A percentile compares a stretch with the other conserved stretches of the same genome.
phyloP scores from a whole-genome alignment of 2,113 vertebrate genomes.

The Tragulus kanchil region DNA sequence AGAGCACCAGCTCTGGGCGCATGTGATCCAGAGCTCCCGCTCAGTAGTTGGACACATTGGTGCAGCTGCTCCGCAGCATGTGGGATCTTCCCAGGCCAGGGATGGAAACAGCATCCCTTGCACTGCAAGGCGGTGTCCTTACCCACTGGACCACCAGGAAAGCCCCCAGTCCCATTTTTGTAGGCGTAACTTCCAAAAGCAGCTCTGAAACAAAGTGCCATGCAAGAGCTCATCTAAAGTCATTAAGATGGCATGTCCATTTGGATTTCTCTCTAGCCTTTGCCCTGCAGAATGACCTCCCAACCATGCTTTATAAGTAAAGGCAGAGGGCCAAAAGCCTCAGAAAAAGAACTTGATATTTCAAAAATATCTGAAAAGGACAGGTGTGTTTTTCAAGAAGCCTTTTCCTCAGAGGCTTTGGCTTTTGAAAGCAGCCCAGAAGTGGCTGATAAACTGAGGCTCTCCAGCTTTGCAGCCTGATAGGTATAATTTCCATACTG shows the following conservation, averaged over 20 bases:
- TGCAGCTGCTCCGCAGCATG: too few species aligned
- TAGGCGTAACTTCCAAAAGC: slow-evolving; percentile 73
- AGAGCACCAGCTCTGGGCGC: too few species aligned
- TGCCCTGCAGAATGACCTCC: slow-evolving; percentile 7
- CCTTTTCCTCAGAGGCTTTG: background rate
- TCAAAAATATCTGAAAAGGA: slow-evolving; percentile 69
- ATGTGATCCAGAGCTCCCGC: too few species aligned
- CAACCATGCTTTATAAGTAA: background rate
- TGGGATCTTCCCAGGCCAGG: too few species aligned
- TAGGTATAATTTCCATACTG: slow-evolving; percentile 41
- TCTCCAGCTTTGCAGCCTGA: accelerated
- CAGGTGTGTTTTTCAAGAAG: slow-evolving; percentile 73
- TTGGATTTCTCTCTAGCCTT: slow-evolving; percentile 63
- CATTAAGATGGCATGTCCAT: slow-evolving; percentile 40
- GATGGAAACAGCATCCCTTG: too few species aligned
- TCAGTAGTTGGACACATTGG: too few species aligned
- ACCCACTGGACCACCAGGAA: too few species aligned
- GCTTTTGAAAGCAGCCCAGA: background rate
- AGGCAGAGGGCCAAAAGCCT: slow-evolving; percentile 39
- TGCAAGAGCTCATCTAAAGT: slow-evolving; percentile 42
- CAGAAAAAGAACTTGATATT: slow-evolving; percentile 20
- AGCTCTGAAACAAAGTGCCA: background rate
- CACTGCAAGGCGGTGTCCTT: too few species aligned
- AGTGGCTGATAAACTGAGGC: accelerated
- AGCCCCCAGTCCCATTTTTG: slow-evolving; percentile 72